Conservation (phyloP, 1,140 invertebrate genomes). For the Neotoxoptera formosana region DNA sequence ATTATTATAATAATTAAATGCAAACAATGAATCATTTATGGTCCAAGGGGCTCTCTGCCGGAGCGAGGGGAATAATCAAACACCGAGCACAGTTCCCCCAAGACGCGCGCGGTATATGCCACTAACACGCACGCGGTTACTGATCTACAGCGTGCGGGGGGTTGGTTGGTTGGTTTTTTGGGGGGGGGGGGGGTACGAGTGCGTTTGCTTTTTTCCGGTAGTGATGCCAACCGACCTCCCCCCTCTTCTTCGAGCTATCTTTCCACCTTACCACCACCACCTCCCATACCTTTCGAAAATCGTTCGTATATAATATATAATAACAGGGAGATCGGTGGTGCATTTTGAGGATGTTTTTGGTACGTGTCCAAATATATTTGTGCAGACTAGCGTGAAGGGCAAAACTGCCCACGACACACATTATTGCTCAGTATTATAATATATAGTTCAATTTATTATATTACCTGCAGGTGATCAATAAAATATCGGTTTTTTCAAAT, state of each 20-base stretch:
- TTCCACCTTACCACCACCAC: neutral
- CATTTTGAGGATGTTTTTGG: neutral
- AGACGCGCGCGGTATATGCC: neutral
- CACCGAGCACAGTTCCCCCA: neutral
- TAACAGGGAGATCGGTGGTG: neutral
- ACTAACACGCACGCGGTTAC: neutral
- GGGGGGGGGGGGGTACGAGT: neutral
- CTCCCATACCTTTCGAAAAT: neutral
- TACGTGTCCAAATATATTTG: neutral
- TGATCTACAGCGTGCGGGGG: neutral
- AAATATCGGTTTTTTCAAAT: neutral
- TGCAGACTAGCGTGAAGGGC: neutral
- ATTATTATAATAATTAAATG: conserved; percentile 51
- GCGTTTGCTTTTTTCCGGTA: conserved; percentile 12
- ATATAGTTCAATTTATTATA: neutral
- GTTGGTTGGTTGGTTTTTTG: neutral
- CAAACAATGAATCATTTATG: conserved; percentile 52
- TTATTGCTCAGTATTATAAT: neutral
- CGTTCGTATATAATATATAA: neutral
- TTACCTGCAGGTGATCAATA: neutral
- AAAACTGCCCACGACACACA: neutral
- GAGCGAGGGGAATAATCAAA: neutral
- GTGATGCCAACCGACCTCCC: neutral
- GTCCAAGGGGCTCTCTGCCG: neutral
- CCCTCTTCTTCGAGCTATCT: neutral